These are phyloP conservation scores for Cephalotes varians DNA, from an alignment of 2,888 invertebrate species.

Conservation along the genomic window DNA sequence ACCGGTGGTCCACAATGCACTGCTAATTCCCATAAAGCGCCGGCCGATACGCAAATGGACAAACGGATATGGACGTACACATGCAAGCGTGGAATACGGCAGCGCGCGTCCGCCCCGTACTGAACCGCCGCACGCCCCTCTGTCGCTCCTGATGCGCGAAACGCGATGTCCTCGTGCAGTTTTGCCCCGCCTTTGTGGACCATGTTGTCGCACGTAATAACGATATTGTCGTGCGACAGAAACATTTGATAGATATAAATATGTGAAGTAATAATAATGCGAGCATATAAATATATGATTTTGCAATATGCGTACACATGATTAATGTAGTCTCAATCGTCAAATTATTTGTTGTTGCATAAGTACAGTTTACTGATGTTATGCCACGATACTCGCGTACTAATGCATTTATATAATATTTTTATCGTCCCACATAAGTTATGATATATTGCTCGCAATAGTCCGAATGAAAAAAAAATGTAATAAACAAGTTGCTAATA, in stretches of 20 bases:
- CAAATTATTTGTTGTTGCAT: neutral
- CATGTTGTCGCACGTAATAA: constrained; percentile 77
- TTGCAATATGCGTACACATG: neutral
- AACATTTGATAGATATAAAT: neutral
- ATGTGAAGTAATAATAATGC: neutral
- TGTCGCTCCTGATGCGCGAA: constrained; percentile 49
- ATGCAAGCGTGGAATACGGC: constrained; percentile 74
- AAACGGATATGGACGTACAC: constrained; percentile 79
- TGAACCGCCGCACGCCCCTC: constrained; percentile 65
- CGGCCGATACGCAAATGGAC: constrained; percentile 84
- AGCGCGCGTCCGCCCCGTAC: constrained; percentile 66
- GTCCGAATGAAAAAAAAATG: constrained; percentile 7
- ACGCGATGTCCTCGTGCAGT: constrained; percentile 37
- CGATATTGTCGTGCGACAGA: constrained; percentile 76
- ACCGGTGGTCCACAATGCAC: constrained; percentile 84
- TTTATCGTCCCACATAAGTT: neutral
- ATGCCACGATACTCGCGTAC: neutral
- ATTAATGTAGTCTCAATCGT: neutral
- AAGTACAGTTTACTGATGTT: neutral
- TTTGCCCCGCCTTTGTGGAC: constrained; percentile 66
- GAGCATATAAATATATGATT: neutral
- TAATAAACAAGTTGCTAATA: neutral
- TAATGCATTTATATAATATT: constrained; percentile 5
- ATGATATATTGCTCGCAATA: neutral
- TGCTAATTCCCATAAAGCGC: constrained; percentile 85